Evolutionary conservation across 2,113 vertebrate species (phyloP).

Genomic region (Opisthocomus hoazin): DNA sequence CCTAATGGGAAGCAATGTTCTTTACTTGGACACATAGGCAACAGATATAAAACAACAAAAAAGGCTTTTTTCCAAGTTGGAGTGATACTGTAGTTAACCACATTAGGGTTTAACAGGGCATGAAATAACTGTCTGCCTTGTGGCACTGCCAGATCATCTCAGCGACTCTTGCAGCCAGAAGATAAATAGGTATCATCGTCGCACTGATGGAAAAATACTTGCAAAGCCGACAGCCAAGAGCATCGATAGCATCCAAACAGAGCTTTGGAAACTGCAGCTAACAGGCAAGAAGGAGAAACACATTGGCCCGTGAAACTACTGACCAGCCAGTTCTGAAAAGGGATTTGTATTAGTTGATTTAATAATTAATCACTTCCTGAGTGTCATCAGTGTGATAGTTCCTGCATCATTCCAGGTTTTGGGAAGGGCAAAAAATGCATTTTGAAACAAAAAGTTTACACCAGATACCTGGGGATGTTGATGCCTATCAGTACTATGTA

Average conservation of each 20-base stretch:
- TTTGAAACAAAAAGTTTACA: not conserved
- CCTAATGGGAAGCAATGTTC: constrained; percentile 23
- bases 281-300: not conserved
- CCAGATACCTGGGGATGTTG: not conserved
- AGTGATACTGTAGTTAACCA: constrained; percentile 74
- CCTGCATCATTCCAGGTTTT: not conserved
- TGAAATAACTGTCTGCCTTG: constrained; percentile 91
- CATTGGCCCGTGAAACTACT: not conserved
- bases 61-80: constrained; percentile 56
- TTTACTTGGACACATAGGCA: constrained; percentile 30
- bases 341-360: not conserved
- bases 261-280: not conserved
- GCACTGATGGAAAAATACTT: constrained; percentile 46
- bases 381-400: not conserved
- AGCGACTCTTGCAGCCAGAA: constrained; percentile 77
- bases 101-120: constrained; percentile 93
- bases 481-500: not conserved
- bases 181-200: constrained; percentile 78
- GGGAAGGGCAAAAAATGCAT: not conserved
- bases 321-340: not conserved
- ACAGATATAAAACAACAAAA: constrained; percentile 40
- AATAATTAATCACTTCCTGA: not conserved
- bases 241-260: not conserved
- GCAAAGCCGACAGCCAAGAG: constrained; percentile 8
- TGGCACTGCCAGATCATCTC: constrained; percentile 84